Percentiles rank a stretch among this genome's conserved stretches.
These are phyloP conservation scores for Dryomyza anilis DNA, from an alignment of 2,888 invertebrate species.

Conservation along the genomic window DNA sequence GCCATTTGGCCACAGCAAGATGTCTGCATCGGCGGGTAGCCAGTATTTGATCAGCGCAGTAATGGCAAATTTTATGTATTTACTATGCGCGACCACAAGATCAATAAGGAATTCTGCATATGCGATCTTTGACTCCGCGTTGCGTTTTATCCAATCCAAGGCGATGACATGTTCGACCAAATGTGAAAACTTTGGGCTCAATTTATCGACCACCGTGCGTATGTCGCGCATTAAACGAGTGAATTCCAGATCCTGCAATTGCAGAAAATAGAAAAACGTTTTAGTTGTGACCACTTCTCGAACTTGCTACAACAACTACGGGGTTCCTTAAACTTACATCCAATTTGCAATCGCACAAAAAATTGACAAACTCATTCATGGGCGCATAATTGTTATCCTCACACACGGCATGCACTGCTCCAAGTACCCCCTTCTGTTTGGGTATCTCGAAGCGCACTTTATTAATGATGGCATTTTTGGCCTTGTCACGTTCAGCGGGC, in stretches of 20 bases:
- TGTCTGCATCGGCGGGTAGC: slow-evolving; percentile 63
- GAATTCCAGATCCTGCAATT: slow-evolving; percentile 66
- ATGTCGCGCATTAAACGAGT: slow-evolving; percentile 65
- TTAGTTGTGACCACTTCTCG: no score
- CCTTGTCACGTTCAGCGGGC: slow-evolving; percentile 51
- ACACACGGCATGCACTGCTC: slow-evolving; percentile 45
- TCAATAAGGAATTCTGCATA: slow-evolving; percentile 72
- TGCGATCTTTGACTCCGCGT: slow-evolving; percentile 59
- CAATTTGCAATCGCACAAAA: slow-evolving; percentile 44
- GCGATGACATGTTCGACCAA: slow-evolving; percentile 68
- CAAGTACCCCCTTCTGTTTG: slow-evolving; percentile 47
- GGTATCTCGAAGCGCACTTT: slow-evolving; percentile 55
- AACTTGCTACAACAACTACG: neutral
- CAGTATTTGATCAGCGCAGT: slow-evolving; percentile 68
- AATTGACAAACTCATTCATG: slow-evolving; percentile 50
- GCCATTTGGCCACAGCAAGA: slow-evolving; percentile 67
- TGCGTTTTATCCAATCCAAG: slow-evolving; percentile 66
- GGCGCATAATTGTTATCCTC: slow-evolving; percentile 45
- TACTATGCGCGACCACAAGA: slow-evolving; percentile 71
- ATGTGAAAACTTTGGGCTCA: slow-evolving; percentile 65
- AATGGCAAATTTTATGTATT: slow-evolving; percentile 68
- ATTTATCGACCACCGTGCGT: slow-evolving; percentile 65
- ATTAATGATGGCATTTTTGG: slow-evolving; percentile 50
- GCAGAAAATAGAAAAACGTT: no score
- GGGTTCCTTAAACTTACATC: no score